Conservation (phyloP, 2,888 invertebrate genomes). For the Steromphala cineraria region DNA sequence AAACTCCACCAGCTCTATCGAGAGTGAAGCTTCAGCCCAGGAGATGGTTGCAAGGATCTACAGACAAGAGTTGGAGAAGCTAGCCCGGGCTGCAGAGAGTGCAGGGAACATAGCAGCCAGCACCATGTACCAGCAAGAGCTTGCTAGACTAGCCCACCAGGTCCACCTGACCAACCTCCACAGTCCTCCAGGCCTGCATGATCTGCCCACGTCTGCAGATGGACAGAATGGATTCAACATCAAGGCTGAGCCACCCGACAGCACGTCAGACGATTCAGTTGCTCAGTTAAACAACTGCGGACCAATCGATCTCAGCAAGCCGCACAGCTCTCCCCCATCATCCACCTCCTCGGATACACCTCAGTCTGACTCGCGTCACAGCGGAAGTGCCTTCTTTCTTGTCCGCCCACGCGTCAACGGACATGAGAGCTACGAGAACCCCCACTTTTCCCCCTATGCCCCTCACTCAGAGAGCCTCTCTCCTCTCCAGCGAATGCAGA, state of each 20-base stretch:
- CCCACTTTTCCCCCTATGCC: conserved; percentile 74
- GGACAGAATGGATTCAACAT: conserved; percentile 41
- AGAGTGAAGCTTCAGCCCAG: conserved; percentile 79
- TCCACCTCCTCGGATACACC: conserved; percentile 48
- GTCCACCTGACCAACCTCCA: conserved; percentile 23
- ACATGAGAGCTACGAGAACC: conserved; percentile 51
- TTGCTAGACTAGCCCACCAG: conserved; percentile 83
- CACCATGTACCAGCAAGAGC: conserved; percentile 94
- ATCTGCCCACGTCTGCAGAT: background rate
- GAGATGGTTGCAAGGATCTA: conserved; percentile 79
- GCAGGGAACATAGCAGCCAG: conserved; percentile 73
- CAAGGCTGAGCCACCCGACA: conserved; percentile 64
- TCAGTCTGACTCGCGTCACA: conserved; percentile 64
- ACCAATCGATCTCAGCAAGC: conserved; percentile 69
- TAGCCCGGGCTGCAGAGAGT: conserved; percentile 81
- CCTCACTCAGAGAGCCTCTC: conserved; percentile 85
- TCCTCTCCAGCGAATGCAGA: conserved; percentile 97
- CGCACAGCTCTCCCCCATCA: conserved; percentile 54
- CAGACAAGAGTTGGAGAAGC: conserved; percentile 86
- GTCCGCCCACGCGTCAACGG: conserved; percentile 81
- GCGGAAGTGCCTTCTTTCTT: conserved; percentile 84
- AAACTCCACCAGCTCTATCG: conserved; percentile 34
- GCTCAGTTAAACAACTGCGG: conserved; percentile 52
- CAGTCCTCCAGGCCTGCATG: conserved; percentile 21
- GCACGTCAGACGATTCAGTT: conserved; percentile 53